Percentiles rank a stretch among this genome's conserved stretches.
Conservation (phyloP, 2,113 vertebrate species). For the Oplegnathus fasciatus region DNA sequence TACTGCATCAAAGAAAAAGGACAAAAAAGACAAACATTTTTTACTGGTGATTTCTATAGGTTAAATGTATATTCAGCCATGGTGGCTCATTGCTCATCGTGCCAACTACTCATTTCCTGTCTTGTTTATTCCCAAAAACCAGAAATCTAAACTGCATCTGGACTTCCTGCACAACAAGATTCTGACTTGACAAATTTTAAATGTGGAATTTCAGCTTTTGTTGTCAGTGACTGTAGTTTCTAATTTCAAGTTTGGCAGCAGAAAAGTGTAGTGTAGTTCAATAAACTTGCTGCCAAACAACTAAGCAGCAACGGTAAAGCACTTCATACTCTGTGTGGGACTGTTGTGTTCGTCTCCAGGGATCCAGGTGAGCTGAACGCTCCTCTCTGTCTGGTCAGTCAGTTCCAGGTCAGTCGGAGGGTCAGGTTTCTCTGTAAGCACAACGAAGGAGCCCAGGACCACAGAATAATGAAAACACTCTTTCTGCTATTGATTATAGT, state of each 20-base stretch:
- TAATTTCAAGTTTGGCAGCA: background rate
- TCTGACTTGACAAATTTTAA: background rate
- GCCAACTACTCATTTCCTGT: background rate
- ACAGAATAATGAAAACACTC: background rate
- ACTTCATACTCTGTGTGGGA: slow-evolving; percentile 85
- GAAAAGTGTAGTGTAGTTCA: background rate
- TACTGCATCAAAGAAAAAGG: background rate
- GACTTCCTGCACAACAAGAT: background rate
- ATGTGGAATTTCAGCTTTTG: background rate
- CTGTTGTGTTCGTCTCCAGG: slow-evolving; percentile 96
- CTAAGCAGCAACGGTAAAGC: background rate
- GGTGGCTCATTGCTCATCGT: background rate
- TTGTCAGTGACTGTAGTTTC: background rate
- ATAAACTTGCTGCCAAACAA: background rate
- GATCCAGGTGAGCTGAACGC: slow-evolving; percentile 91
- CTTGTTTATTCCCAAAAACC: background rate
- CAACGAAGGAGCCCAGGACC: background rate
- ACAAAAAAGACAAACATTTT: background rate
- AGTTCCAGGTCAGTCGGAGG: slow-evolving; percentile 93
- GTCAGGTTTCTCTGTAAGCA: slow-evolving; percentile 90
- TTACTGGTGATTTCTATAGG: background rate
- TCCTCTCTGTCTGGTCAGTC: slow-evolving; percentile 90
- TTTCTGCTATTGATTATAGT: background rate
- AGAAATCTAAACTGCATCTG: background rate
- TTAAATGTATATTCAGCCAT: background rate